Evolutionary conservation across 1,140 invertebrate species (phyloP).

Genomic region (Aphis craccivora): DNA sequence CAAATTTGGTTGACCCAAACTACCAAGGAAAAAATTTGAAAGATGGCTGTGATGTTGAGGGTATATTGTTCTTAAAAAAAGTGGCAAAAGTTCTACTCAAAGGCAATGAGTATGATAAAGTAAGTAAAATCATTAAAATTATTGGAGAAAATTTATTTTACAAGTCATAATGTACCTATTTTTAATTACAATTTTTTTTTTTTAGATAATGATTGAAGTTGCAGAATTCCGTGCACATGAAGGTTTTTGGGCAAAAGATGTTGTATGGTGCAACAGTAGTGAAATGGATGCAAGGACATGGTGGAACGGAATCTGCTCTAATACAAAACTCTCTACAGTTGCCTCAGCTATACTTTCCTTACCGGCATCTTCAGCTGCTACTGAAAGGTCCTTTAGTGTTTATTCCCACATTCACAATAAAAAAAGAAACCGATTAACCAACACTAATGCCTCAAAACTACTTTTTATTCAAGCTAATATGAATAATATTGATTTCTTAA

Average conservation of each 20-base stretch:
- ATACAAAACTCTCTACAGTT: slow-evolving; percentile 8
- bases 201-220: slow-evolving; percentile 22
- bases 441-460: slow-evolving; percentile 15
- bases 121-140: slow-evolving; percentile 1
- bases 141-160: slow-evolving; percentile 19
- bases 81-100: slow-evolving; percentile 27
- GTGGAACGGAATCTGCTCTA: slow-evolving; percentile 9
- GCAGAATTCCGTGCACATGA: slow-evolving; percentile 13
- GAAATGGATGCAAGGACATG: slow-evolving; percentile 17
- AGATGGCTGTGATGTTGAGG: not conserved
- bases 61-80: slow-evolving; percentile 7
- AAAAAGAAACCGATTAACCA: slow-evolving; percentile 16
- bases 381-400: slow-evolving; percentile 27
- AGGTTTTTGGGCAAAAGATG: slow-evolving; percentile 7
- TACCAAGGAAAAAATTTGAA: slow-evolving; percentile 8
- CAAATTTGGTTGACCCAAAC: slow-evolving; percentile 23
- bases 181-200: not conserved
- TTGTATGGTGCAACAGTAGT: slow-evolving; percentile 10
- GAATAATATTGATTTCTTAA: slow-evolving; percentile 20
- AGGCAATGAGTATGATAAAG: slow-evolving; percentile 16
- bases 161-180: slow-evolving; percentile 19
- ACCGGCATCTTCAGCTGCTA: slow-evolving; percentile 14
- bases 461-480: slow-evolving; percentile 19
- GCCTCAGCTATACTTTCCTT: slow-evolving; percentile 2
- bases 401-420: slow-evolving; percentile 2